These are phyloP conservation scores for Erebia epiphron DNA, from an alignment of 2,888 invertebrate genomes.

Conservation along the genomic window DNA sequence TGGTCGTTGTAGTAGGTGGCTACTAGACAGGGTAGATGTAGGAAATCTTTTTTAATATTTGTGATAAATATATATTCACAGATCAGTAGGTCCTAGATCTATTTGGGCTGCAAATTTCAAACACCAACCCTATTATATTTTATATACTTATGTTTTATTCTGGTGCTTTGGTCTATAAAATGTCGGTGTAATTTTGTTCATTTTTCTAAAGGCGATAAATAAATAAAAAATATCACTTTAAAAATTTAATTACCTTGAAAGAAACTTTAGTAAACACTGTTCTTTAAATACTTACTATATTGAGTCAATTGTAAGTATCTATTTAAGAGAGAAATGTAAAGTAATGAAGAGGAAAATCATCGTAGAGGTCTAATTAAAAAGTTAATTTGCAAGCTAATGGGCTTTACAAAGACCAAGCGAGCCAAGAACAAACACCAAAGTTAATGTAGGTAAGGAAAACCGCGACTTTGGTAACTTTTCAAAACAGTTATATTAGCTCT, in stretches of 20 bases:
- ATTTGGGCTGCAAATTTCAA: too few species aligned
- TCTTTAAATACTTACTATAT: not conserved
- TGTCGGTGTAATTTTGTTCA: too few species aligned
- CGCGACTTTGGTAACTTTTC: slow-evolving; percentile 4
- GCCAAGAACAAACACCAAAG: slow-evolving; percentile 1
- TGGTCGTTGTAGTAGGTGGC: too few species aligned
- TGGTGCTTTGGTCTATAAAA: too few species aligned
- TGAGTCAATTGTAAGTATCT: not conserved
- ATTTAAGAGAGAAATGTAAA: not conserved
- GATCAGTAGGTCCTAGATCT: too few species aligned
- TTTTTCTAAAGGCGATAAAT: too few species aligned
- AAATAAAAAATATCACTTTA: not conserved
- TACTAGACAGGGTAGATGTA: too few species aligned
- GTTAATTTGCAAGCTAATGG: slow-evolving; percentile 14
- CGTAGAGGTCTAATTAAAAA: slow-evolving; percentile 15
- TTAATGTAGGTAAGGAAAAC: slow-evolving; percentile 12
- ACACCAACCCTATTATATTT: too few species aligned
- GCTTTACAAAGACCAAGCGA: not conserved
- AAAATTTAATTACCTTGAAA: not conserved
- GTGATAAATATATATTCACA: too few species aligned
- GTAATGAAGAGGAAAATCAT: not conserved
- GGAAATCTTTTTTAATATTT: too few species aligned
- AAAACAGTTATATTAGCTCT: slow-evolving; percentile 1
- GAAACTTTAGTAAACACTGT: not conserved
- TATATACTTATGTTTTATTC: too few species aligned